Percentiles rank a stretch among this genome's conserved stretches.
phyloP scores from a whole-genome alignment of 1,140 invertebrate species.

The Steinernema feltiae region DNA sequence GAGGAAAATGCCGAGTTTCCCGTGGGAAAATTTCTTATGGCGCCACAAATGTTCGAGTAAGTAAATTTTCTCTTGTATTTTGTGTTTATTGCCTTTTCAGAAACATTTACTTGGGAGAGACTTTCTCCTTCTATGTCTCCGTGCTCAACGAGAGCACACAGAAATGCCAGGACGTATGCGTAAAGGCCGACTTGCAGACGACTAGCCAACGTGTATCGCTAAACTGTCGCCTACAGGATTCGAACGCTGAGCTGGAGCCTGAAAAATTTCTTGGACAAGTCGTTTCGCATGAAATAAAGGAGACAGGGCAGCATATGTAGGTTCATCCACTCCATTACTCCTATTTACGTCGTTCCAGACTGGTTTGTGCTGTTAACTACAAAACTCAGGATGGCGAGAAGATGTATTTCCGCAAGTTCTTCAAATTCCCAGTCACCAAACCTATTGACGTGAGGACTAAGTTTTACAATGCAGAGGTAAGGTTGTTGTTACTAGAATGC shows the following conservation, averaged over 20 bases:
- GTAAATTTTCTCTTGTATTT: slow-evolving; percentile 26
- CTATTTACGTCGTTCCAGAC: slow-evolving; percentile 63
- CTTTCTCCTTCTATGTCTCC: slow-evolving; percentile 92
- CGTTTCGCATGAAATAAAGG: slow-evolving; percentile 95
- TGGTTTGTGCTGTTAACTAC: slow-evolving; percentile 92
- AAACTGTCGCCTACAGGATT: slow-evolving; percentile 63
- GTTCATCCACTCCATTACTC: slow-evolving; percentile 32
- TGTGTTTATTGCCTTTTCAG: slow-evolving; percentile 60
- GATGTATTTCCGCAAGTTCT: slow-evolving; percentile 78
- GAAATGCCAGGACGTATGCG: slow-evolving; percentile 58
- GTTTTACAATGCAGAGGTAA: slow-evolving; percentile 87
- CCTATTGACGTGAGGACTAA: slow-evolving; percentile 97
- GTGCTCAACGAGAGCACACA: slow-evolving; percentile 87
- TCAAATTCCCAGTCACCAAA: slow-evolving; percentile 95
- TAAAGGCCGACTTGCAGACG: slow-evolving; percentile 60
- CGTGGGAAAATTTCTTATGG: slow-evolving; percentile 76
- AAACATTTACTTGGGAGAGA: slow-evolving; percentile 83
- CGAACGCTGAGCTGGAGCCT: slow-evolving; percentile 68
- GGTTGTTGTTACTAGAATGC: slow-evolving; percentile 5
- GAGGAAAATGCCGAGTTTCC: slow-evolving; percentile 71
- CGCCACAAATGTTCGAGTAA: slow-evolving; percentile 91
- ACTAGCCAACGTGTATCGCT: neutral
- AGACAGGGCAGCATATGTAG: slow-evolving; percentile 90
- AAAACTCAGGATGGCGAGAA: slow-evolving; percentile 67
- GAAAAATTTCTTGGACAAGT: slow-evolving; percentile 84